Percentiles rank a stretch among this genome's conserved stretches.
Evolutionary conservation across 2,888 invertebrate genomes (phyloP).

Genomic region (Stenichneumon culpator): DNA sequence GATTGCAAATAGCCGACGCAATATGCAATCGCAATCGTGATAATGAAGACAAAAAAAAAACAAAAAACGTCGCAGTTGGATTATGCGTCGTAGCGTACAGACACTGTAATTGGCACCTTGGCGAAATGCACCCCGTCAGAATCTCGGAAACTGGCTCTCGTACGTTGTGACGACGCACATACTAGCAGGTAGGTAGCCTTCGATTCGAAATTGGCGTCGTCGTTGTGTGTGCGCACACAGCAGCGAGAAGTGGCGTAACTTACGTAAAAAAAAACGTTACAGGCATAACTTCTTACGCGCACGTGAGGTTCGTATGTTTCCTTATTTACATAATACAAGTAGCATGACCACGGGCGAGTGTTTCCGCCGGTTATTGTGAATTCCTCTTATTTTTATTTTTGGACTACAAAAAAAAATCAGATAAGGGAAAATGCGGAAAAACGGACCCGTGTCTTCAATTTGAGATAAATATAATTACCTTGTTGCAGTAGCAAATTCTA

Average conservation of each 20-base stretch:
- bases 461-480: too few species aligned
- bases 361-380: not conserved
- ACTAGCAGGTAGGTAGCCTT: constrained; percentile 36
- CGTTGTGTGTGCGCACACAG: not conserved
- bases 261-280: constrained; percentile 44
- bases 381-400: not conserved
- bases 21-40: not conserved
- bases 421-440: too few species aligned
- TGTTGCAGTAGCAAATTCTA: too few species aligned
- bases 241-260: constrained; percentile 9
- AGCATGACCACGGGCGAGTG: not conserved
- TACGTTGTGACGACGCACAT: not conserved
- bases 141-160: constrained; percentile 32
- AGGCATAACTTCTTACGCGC: constrained; percentile 29
- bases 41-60: too few species aligned
- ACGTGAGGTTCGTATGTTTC: constrained; percentile 41
- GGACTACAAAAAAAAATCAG: too few species aligned
- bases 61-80: not conserved
- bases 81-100: constrained; percentile 9
- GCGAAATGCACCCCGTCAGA: constrained; percentile 22
- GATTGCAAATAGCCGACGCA: not conserved
- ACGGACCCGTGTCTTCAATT: too few species aligned
- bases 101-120: constrained; percentile 56
- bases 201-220: constrained; percentile 12
- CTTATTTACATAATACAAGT: constrained; percentile 45